Evolutionary conservation across 2,888 invertebrate genomes (phyloP), one percentile per base, ranked within the genome.

Genomic region (Altica lythri): DNA sequence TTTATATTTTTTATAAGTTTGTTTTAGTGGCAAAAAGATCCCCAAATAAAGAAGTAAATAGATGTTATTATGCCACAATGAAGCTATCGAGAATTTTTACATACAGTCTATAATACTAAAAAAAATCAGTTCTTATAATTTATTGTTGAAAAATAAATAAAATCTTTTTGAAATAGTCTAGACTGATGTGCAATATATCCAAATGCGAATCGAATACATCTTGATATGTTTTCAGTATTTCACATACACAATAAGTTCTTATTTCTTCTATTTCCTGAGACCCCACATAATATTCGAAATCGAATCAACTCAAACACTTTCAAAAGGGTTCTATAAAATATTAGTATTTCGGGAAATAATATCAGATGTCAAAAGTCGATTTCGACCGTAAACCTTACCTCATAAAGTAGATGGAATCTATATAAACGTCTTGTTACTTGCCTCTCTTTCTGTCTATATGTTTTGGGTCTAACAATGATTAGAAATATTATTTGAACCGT

Each of bases 301-400:
- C 46, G 52, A 43, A 46, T 55, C 51, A 55, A 52, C 51, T 48
- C 43, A 22, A 51, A 51, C 43, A 38, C 43, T 48, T 19, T 51
- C 48, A 48, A 50, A 18, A 27, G 51, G 43, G 29, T 42, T 29
- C 55, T 55, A 51, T 40, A 49, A 44, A 47, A 47, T 55, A 51
- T 47, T 51, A 51, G 51, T 42, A 30, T 48, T 46, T 35, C 51
- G 55, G 51, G 38, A 52, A 47, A 48, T 52, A 51, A 55, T 55
- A 55, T 55, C 55, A 44, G 44, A 55, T 55, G 55, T 52, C 51
- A 51, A 47, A 52, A 55, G 51, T 48, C 52, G 55, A 55, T 55
- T 55, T 10, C 43, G 30, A 30, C 22, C 55, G 32, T 40, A 35
- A 52, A 51, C 47, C 37, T 44, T 51, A 29, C 42, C 55, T 37